phyloP scores from a whole-genome alignment of 2,888 invertebrate species.

The Leptopterna dolabrata region DNA sequence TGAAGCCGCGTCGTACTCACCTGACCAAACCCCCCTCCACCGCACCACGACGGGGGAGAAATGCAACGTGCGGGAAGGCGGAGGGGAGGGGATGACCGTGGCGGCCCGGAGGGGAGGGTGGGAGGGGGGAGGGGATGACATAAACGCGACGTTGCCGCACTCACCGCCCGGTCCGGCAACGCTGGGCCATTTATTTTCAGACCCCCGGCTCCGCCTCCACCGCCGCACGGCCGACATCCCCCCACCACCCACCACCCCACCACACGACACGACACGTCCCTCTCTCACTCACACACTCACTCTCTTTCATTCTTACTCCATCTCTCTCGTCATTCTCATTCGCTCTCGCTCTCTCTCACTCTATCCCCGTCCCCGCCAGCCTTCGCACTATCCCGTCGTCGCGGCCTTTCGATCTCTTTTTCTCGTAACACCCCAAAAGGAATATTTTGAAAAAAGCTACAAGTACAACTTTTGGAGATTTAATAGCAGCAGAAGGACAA shows the following conservation, averaged over 20 bases:
- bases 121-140: conserved; percentile 11
- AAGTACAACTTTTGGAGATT: too few relatives aligned
- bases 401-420: not conserved
- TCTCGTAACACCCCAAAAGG: too few relatives aligned
- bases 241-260: not conserved
- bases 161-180: conserved; percentile 17
- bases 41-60: not conserved
- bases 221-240: not conserved
- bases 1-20: conserved; percentile 17
- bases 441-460: too few relatives aligned
- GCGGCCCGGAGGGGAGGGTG: not conserved
- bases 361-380: not conserved
- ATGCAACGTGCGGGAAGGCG: not conserved
- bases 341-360: not conserved
- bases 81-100: not conserved
- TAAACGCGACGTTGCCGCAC: conserved; percentile 33
- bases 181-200: conserved; percentile 47
- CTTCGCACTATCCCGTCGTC: not conserved
- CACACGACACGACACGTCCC: not conserved
- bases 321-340: not conserved
- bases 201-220: conserved; percentile 1
- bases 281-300: not conserved
- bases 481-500: too few relatives aligned
- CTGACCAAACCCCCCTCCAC: not conserved
- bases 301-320: not conserved